phyloP scores from a whole-genome alignment of 2,888 invertebrate genomes.

The Neelides folsomi region DNA sequence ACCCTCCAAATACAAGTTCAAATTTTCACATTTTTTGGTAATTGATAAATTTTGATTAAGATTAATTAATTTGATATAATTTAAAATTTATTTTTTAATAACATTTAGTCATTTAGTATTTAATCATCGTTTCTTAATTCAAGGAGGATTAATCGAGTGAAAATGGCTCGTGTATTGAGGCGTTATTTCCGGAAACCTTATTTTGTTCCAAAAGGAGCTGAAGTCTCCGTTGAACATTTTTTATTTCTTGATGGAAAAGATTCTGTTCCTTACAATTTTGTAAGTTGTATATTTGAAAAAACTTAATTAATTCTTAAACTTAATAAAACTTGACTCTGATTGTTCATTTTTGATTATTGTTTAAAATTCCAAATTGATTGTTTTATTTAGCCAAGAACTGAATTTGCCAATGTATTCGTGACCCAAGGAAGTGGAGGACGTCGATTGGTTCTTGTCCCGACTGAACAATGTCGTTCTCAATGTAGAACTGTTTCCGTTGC shows the following conservation, averaged over 20 bases:
- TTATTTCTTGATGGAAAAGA: slow-evolving; percentile 58
- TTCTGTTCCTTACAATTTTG: slow-evolving; percentile 51
- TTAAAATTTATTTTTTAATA: too few species aligned
- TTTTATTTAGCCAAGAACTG: slow-evolving; percentile 52
- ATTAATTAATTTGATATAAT: too few species aligned
- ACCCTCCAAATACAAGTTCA: neutral
- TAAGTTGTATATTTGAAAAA: slow-evolving; percentile 33
- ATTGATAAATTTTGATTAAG: neutral
- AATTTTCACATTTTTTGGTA: slow-evolving; percentile 37
- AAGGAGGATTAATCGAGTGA: slow-evolving; percentile 67
- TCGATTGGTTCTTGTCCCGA: slow-evolving; percentile 58
- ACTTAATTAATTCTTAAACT: neutral
- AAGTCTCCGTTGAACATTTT: slow-evolving; percentile 54
- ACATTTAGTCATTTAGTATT: too few species aligned
- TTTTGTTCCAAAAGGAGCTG: slow-evolving; percentile 43
- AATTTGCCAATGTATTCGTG: slow-evolving; percentile 66
- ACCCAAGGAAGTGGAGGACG: slow-evolving; percentile 59
- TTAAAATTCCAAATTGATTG: slow-evolving; percentile 1
- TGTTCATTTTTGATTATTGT: neutral
- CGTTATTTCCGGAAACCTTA: slow-evolving; percentile 57
- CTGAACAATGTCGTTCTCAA: slow-evolving; percentile 56
- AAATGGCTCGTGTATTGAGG: slow-evolving; percentile 55
- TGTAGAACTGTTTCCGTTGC: slow-evolving; percentile 59
- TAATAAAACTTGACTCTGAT: neutral
- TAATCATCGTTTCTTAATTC: too few species aligned